Conservation (phyloP, 53 echinoderm and acorn worm genomes). For the Antedon mediterranea region DNA sequence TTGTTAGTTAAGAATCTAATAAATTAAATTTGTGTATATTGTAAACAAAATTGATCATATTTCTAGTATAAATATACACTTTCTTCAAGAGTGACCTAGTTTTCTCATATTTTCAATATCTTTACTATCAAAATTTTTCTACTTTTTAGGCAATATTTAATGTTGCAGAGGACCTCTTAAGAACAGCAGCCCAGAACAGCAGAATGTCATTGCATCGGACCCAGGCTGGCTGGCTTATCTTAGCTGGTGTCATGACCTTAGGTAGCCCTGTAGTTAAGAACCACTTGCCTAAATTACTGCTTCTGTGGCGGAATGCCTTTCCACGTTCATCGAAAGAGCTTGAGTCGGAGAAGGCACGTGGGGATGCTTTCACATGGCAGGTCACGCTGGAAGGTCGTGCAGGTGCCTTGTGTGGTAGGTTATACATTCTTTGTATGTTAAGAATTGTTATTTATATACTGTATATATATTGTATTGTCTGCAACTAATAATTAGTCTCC, state of each 20-base stretch:
- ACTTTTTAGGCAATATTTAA: conserved; percentile 55
- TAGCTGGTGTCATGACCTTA: conserved; percentile 89
- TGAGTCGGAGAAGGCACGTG: conserved; percentile 95
- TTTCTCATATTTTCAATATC: background rate
- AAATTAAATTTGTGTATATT: too few relatives aligned
- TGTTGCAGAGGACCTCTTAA: conserved; percentile 78
- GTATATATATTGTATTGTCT: too few relatives aligned
- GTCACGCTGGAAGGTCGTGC: conserved; percentile 91
- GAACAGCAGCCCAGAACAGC: conserved; percentile 96
- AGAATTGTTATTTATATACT: too few relatives aligned
- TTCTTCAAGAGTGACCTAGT: background rate
- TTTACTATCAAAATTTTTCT: background rate
- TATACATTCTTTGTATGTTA: too few relatives aligned
- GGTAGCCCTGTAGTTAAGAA: conserved; percentile 81
- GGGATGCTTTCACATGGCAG: conserved; percentile 98
- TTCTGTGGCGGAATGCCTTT: conserved; percentile 93
- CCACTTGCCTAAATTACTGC: conserved; percentile 70
- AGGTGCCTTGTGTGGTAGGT: conserved; percentile 98
- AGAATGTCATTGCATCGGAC: conserved; percentile 96
- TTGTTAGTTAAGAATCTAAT: too few relatives aligned
- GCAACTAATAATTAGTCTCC: too few relatives aligned
- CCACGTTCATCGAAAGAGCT: conserved; percentile 89
- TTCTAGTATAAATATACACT: background rate
- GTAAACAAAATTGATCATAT: background rate
- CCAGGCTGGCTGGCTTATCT: conserved; percentile 83